A percentile compares a stretch with the other conserved stretches of the same genome.
Evolutionary conservation across 2,797 vertebrate species (phyloP).

Genomic region (Cryptoprocta ferox): DNA sequence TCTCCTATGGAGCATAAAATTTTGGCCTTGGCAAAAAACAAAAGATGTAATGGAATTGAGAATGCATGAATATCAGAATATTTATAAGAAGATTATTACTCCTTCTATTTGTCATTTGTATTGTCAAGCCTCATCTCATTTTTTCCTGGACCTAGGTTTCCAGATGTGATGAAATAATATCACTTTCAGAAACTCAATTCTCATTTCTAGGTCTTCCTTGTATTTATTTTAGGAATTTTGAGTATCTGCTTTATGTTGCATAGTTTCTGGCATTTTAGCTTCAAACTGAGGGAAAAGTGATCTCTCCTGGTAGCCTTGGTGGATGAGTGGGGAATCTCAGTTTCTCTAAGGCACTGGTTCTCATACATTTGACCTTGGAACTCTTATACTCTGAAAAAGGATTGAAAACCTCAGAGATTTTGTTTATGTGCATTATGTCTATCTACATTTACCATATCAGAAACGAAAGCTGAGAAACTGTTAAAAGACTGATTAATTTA

Average conservation of each 20-base stretch:
- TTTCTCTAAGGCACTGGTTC: not conserved
- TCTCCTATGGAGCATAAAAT: conserved; percentile 44
- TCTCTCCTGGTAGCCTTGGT: not conserved
- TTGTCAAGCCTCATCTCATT: not conserved
- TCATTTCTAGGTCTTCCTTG: conserved; percentile 49
- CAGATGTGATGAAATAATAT: conserved; percentile 58
- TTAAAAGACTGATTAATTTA: not conserved
- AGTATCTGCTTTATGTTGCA: conserved; percentile 30
- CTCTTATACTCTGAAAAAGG: not conserved
- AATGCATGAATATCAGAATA: conserved; percentile 62
- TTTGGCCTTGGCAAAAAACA: conserved; percentile 54
- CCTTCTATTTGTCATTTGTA: conserved; percentile 44
- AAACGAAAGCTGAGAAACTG: not conserved
- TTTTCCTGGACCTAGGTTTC: conserved; percentile 50
- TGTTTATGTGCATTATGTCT: not conserved
- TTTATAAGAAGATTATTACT: conserved; percentile 55
- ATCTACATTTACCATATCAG: not conserved
- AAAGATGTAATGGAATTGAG: conserved; percentile 27
- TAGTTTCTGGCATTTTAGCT: conserved; percentile 34
- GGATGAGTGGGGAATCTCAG: not conserved
- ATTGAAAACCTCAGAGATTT: not conserved
- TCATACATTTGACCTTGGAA: not conserved
- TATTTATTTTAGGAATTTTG: conserved; percentile 61
- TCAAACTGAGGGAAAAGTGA: not conserved
- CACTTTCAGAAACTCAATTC: conserved; percentile 16